Conservation (phyloP, 2,888 invertebrate species). For the Aphodius granarius region DNA sequence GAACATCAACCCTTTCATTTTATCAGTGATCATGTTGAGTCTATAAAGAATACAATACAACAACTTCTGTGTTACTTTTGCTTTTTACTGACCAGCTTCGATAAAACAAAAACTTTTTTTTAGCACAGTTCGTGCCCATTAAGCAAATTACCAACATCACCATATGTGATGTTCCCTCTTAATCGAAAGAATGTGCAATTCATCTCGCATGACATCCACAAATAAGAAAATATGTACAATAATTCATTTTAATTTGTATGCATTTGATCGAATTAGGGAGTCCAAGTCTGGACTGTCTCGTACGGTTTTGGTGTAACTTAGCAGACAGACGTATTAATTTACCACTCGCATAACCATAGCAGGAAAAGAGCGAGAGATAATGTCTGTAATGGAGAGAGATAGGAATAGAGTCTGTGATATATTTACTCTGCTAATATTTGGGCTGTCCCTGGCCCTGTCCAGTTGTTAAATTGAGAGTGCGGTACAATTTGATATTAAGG, state of each 20-base stretch:
- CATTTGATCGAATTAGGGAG: neutral
- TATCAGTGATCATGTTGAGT: neutral
- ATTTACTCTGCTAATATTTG: neutral
- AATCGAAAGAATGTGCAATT: neutral
- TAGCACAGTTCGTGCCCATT: neutral
- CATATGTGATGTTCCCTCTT: neutral
- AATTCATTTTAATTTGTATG: neutral
- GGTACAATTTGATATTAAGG: neutral
- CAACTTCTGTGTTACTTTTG: too few relatives aligned
- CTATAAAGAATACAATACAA: too few relatives aligned
- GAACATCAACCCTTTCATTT: neutral
- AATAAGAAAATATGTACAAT: neutral
- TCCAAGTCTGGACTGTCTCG: neutral
- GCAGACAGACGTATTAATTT: neutral
- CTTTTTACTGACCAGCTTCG: too few relatives aligned
- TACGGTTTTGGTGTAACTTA: neutral
- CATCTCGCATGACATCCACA: neutral
- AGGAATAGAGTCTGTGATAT: neutral
- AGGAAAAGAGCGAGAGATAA: neutral
- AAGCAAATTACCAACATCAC: neutral
- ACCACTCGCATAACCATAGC: neutral
- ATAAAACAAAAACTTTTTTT: too few relatives aligned
- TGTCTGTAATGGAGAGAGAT: neutral
- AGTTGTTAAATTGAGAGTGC: neutral
- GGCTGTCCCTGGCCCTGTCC: neutral